These are phyloP conservation scores for Drosophila pseudoobscura DNA, from an alignment of 1,140 invertebrate genomes.

Conservation along the genomic window DNA sequence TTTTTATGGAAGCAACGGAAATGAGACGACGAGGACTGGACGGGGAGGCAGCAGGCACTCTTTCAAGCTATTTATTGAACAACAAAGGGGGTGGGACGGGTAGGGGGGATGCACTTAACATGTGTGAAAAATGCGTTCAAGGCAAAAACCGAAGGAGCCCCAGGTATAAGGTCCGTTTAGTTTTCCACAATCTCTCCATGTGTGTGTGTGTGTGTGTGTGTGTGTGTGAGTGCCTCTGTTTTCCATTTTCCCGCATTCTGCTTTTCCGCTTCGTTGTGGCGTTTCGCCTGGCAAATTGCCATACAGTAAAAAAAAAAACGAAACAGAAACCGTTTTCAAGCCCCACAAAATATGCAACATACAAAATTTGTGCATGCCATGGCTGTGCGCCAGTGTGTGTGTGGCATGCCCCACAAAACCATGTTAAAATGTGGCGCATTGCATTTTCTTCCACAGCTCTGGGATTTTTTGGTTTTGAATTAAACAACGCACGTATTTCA, in stretches of 20 bases:
- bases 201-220: conserved; percentile 30
- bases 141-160: conserved; percentile 45
- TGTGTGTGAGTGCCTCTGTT: conserved; percentile 1
- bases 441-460: conserved; percentile 45
- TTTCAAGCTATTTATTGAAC: conserved; percentile 65
- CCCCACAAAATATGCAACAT: conserved; percentile 75
- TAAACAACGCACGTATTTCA: conserved; percentile 69
- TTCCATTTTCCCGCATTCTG: conserved; percentile 39
- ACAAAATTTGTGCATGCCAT: conserved; percentile 40
- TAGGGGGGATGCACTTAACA: conserved; percentile 36
- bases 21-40: conserved; percentile 17
- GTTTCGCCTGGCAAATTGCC: conserved; percentile 73
- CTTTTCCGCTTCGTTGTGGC: conserved; percentile 35
- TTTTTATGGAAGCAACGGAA: conserved; percentile 57
- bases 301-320: conserved; percentile 29
- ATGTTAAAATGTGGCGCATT: conserved; percentile 52
- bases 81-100: conserved; percentile 22
- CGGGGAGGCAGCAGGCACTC: conserved; percentile 5
- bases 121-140: conserved; percentile 70
- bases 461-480: conserved; percentile 56
- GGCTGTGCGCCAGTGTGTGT: background rate
- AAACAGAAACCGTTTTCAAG: conserved; percentile 63
- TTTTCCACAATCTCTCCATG: conserved; percentile 35
- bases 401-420: conserved; percentile 41
- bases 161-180: conserved; percentile 51